Evolutionary conservation across 2,888 invertebrate genomes (phyloP).

Genomic region (Leistus spinibarbis): DNA sequence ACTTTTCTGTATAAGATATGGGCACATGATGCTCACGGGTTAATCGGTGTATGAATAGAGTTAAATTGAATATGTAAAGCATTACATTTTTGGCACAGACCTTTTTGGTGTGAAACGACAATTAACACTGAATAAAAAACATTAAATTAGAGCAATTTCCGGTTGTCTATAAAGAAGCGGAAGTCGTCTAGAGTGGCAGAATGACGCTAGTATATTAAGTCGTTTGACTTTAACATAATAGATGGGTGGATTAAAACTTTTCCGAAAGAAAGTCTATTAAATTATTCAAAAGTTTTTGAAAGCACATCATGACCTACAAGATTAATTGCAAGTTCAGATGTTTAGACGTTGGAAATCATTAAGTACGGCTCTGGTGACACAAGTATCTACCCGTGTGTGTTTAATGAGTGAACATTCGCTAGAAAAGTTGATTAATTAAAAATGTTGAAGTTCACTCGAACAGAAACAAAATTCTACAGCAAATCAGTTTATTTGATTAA

Average conservation of each 20-base stretch:
- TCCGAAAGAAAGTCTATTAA: background rate
- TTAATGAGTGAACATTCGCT: too few species aligned
- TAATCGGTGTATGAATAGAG: too few species aligned
- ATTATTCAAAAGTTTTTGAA: background rate
- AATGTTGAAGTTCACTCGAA: background rate
- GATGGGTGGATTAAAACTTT: background rate
- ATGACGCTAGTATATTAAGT: background rate
- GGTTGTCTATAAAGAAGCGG: background rate
- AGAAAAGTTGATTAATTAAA: background rate
- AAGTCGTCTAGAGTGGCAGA: background rate
- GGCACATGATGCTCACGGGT: too few species aligned
- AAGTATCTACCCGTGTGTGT: background rate
- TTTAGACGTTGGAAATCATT: background rate
- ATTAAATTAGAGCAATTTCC: background rate
- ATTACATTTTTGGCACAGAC: too few species aligned
- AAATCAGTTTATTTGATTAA: background rate
- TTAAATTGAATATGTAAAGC: too few species aligned
- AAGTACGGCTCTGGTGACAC: background rate
- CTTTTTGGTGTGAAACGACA: background rate
- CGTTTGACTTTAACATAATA: background rate
- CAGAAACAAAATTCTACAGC: background rate
- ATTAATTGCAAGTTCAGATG: background rate
- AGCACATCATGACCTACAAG: background rate
- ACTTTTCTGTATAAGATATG: too few species aligned
- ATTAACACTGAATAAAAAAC: background rate